Percentiles rank a stretch among this genome's conserved stretches.
These are phyloP conservation scores for Drosophila infuscata DNA, from an alignment of 2,888 invertebrate genomes.

Conservation along the genomic window DNA sequence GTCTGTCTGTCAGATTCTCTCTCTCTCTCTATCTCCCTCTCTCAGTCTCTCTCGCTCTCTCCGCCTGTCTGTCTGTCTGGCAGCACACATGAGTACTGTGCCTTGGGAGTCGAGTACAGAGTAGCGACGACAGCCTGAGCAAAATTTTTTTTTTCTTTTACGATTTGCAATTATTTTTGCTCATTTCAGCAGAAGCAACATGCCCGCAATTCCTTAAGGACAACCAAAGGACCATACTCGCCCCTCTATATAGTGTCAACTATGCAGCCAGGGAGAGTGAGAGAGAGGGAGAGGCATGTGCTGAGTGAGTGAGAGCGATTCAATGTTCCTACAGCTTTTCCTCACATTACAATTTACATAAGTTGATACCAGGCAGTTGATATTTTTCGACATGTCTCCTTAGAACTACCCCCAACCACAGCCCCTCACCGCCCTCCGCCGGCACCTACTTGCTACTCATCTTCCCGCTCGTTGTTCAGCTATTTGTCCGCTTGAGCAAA, in stretches of 20 bases:
- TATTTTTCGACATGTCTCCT: slow-evolving; percentile 62
- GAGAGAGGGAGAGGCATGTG: not conserved
- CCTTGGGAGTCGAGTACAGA: slow-evolving; percentile 24
- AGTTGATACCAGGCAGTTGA: slow-evolving; percentile 65
- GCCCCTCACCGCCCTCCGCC: not conserved
- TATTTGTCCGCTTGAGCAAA: slow-evolving; percentile 68
- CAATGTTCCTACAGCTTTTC: slow-evolving; percentile 36
- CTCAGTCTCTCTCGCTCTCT: not conserved
- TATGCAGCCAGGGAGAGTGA: slow-evolving; percentile 8
- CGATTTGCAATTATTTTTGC: slow-evolving; percentile 80
- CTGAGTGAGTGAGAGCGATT: slow-evolving; percentile 14
- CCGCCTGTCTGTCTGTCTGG: slow-evolving; percentile 25
- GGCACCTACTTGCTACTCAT: not conserved
- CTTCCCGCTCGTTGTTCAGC: slow-evolving; percentile 40
- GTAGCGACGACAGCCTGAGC: slow-evolving; percentile 54
- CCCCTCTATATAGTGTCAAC: slow-evolving; percentile 39
- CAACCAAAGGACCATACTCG: slow-evolving; percentile 54
- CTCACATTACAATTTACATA: slow-evolving; percentile 72
- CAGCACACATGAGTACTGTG: slow-evolving; percentile 43
- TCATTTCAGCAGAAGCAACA: slow-evolving; percentile 80
- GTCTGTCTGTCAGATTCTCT: slow-evolving; percentile 18
- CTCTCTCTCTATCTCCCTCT: not conserved
- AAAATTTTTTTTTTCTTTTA: slow-evolving; percentile 60
- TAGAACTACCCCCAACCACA: slow-evolving; percentile 7
- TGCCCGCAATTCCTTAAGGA: slow-evolving; percentile 73